Base-by-base conservation (phyloP, 92 coral and sea anemone genomes). In the Parazoanthus atlanticus region DNA sequence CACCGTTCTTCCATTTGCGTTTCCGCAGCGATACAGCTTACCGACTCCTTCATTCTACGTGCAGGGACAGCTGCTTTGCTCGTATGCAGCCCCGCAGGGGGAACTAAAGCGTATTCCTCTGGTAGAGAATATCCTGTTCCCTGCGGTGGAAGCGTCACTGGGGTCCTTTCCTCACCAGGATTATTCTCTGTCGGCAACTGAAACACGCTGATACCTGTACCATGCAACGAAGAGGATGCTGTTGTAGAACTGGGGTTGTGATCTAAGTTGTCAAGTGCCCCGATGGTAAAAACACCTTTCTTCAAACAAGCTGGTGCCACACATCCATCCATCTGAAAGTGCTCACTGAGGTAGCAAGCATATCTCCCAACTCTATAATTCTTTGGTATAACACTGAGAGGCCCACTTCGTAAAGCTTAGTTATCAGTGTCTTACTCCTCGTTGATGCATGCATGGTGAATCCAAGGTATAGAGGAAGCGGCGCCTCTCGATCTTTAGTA, bases 381-480 rank as follows among this genome's bases (percentile, higher is more conserved):
- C 93, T 83, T 84, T 94, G 97, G 72, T 94, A 91, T 12, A 93
- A 92, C 36, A 92, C 94, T 34, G 95, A 92, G 23, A 93, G 38
- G 36, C 98, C 91, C 90, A 91, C 49, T 66, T 94, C 92, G 91
- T 93, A 93, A 58, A 94, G 86, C 79, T 91, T 94, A 23, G 65
- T 36, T 81, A 89, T 92, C 17, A 94, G 95, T 80, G 95, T 56
- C 90, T 89, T 94, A 74, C 95, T 93, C 47, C 95, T 94, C n/a
- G 94, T 93, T 86, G 71, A 52, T 19, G 93, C 89, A 75, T 93
- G 94, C 29, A 94, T 61, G 67, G 41, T 91, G 28, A 89, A 78
- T 25, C 90, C 95, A n/a, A 92, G 89, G 69, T 92, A 92, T 77
- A 93, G 84, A 17, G 93, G 86, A 21, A 94, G 91, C 33, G 97